A percentile compares a stretch with the other conserved stretches of the same genome.
These are phyloP conservation scores for Achroia grisella DNA, from an alignment of 1,140 invertebrate species.

Conservation along the genomic window DNA sequence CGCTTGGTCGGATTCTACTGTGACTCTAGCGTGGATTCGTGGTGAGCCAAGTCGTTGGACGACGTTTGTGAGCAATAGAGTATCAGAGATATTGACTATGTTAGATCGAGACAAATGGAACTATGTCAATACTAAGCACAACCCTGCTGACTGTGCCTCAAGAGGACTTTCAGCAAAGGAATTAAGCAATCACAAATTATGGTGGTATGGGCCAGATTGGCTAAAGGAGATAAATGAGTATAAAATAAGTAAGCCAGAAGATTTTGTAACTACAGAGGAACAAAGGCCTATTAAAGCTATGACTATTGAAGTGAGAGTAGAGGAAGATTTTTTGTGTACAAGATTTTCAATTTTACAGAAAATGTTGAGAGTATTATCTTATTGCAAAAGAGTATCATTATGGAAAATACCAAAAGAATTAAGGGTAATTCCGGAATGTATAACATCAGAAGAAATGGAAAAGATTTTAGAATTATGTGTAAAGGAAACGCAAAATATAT, in stretches of 20 bases:
- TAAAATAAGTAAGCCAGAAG: not conserved
- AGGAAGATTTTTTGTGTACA: not conserved
- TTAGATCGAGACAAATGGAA: slow-evolving; percentile 4
- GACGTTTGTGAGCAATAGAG: slow-evolving; percentile 3
- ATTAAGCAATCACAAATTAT: not conserved
- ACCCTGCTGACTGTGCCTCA: slow-evolving; percentile 8
- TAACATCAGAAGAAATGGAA: not conserved
- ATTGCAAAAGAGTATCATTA: not conserved
- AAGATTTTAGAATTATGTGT: not conserved
- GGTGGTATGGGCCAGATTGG: not conserved
- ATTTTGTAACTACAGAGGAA: not conserved
- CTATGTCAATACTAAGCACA: slow-evolving; percentile 2
- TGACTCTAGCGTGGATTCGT: slow-evolving; percentile 36
- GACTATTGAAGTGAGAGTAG: not conserved
- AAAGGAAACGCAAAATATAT: not conserved
- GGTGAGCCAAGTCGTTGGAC: slow-evolving; percentile 2
- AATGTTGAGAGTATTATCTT: not conserved
- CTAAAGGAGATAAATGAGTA: not conserved
- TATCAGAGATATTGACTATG: slow-evolving; percentile 5
- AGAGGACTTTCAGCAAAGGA: slow-evolving; percentile 1
- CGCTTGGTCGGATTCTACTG: slow-evolving; percentile 47
- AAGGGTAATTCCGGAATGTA: not conserved
- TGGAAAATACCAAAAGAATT: not conserved
- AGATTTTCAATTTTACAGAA: not conserved
- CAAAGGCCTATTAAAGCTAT: not conserved